Evolutionary conservation across 2,888 invertebrate species (phyloP).

Genomic region (Octonoba sinensis): DNA sequence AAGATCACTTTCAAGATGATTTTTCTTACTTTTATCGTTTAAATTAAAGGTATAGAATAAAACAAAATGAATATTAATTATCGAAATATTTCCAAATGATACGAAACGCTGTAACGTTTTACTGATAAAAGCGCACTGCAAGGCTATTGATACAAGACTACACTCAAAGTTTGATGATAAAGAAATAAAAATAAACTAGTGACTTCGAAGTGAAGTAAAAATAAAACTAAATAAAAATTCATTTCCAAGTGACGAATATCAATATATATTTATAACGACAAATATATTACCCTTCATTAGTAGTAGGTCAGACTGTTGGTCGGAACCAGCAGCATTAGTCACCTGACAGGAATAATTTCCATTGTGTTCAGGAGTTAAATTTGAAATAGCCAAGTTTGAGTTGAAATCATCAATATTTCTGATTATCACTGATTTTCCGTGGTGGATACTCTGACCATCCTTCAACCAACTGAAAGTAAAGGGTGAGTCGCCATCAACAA

Average conservation of each 20-base stretch:
- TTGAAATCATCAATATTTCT: constrained; percentile 19
- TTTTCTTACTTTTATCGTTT: too few species aligned
- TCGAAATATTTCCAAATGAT: too few species aligned
- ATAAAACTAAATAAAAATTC: neutral
- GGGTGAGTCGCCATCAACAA: constrained; percentile 23
- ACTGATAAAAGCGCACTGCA: too few species aligned
- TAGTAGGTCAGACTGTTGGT: constrained; percentile 1
- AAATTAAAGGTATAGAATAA: too few species aligned
- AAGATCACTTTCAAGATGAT: too few species aligned
- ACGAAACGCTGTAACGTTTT: too few species aligned
- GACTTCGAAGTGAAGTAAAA: too few species aligned
- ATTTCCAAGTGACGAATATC: neutral
- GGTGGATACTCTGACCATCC: neutral
- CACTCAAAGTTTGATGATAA: too few species aligned
- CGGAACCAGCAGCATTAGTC: neutral
- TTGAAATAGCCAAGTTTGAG: constrained; percentile 8
- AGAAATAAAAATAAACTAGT: too few species aligned
- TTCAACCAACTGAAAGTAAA: constrained; percentile 19
- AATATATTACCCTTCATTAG: constrained; percentile 4
- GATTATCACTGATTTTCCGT: neutral
- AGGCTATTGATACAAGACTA: too few species aligned
- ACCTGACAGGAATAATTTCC: constrained; percentile 22
- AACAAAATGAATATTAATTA: too few species aligned
- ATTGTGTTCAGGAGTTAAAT: constrained; percentile 7
- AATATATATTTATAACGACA: neutral